phyloP scores from a whole-genome alignment of 2,797 vertebrate species.

The Cyprinella venusta region DNA sequence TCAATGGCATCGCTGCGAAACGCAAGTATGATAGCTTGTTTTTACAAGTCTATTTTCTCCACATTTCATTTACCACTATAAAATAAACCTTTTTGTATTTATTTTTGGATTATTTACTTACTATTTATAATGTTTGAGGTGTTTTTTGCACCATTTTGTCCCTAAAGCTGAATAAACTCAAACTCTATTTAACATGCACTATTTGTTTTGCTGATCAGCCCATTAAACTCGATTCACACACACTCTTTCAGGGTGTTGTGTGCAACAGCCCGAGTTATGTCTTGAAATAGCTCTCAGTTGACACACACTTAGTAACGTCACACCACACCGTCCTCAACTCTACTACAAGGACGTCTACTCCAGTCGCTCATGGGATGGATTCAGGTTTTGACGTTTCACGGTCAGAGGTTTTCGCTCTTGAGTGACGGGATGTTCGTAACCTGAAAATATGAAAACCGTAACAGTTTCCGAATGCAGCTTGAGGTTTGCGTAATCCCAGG shows the following conservation, averaged over 20 bases:
- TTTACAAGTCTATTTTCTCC: not conserved
- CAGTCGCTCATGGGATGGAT: not conserved
- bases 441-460: not conserved
- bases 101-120: not conserved
- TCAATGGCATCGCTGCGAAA: not conserved
- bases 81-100: not conserved
- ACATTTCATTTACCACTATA: not conserved
- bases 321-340: conserved; percentile 5
- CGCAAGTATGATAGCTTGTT: not conserved
- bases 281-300: conserved; percentile 11
- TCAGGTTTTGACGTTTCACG: not conserved
- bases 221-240: not conserved
- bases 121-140: not conserved
- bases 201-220: not conserved
- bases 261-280: not conserved
- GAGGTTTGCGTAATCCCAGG: not conserved
- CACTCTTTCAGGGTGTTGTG: not conserved
- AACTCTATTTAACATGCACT: too few species aligned
- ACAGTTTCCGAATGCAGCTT: not conserved
- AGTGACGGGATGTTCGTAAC: not conserved
- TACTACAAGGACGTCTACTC: conserved; percentile 2
- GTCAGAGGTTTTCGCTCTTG: not conserved
- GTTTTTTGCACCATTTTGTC: too few species aligned
- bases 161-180: not conserved
- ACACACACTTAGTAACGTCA: not conserved